Evolutionary conservation across 1,140 invertebrate genomes (phyloP).

Genomic region (Vollenhovia emeryi): DNA sequence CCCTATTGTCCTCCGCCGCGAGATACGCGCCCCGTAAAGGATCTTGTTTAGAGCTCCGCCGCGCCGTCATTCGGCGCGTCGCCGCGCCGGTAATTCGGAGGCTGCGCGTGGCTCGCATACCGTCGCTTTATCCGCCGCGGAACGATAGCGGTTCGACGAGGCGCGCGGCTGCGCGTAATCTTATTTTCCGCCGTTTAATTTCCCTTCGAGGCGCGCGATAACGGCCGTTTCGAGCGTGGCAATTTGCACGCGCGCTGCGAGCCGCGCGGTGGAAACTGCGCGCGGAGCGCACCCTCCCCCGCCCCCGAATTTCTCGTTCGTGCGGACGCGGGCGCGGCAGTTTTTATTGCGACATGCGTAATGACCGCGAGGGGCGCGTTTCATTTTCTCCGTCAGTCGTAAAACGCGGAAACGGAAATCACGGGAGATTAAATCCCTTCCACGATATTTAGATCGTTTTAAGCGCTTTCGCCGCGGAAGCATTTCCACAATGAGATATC

Average conservation of each 20-base stretch:
- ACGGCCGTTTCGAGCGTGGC: not conserved
- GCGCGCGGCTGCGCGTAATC: not conserved
- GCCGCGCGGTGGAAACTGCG: not conserved
- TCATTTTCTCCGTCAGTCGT: conserved; percentile 11
- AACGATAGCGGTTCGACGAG: not conserved
- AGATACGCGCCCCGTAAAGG: conserved; percentile 9
- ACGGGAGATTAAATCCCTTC: conserved; percentile 37
- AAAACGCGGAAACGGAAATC: conserved; percentile 7
- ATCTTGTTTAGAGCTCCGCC: not conserved
- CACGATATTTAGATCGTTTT: conserved; percentile 18
- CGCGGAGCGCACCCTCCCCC: not conserved
- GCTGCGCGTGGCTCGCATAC: conserved; percentile 56
- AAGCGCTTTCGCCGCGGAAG: not conserved
- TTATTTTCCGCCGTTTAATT: conserved; percentile 36
- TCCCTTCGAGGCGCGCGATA: conserved; percentile 31
- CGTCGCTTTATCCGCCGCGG: conserved; percentile 46
- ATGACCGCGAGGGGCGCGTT: conserved; percentile 1
- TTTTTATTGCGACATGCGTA: conserved; percentile 10
- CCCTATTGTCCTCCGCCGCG: not conserved
- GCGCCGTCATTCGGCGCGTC: conserved; percentile 29
- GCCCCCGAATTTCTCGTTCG: conserved; percentile 2
- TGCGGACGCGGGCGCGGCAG: not conserved
- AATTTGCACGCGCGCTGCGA: conserved; percentile 4
- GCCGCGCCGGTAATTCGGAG: conserved; percentile 48
- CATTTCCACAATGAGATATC: conserved; percentile 45